Evolutionary conservation across 1,140 invertebrate genomes (phyloP).

Genomic region (Megalopta genalis): DNA sequence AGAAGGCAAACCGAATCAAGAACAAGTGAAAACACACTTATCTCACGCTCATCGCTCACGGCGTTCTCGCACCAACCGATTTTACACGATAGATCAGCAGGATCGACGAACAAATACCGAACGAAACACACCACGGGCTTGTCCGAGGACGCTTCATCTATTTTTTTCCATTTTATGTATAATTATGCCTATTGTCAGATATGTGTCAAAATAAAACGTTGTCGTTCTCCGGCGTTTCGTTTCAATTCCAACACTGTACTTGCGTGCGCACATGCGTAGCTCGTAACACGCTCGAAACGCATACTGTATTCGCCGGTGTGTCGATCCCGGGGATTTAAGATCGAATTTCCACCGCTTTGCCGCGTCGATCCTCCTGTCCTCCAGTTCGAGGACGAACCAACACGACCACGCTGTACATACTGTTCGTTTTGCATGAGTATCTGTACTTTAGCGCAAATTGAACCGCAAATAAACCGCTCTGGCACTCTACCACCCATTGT

Average conservation of each 20-base stretch:
- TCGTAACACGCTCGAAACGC: neutral
- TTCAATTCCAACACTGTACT: constrained; percentile 33
- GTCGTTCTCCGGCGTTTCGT: constrained; percentile 42
- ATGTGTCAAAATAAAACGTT: constrained; percentile 47
- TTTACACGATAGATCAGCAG: constrained; percentile 16
- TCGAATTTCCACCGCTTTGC: neutral
- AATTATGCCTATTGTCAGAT: constrained; percentile 32
- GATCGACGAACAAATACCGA: constrained; percentile 8
- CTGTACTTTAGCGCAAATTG: constrained; percentile 40
- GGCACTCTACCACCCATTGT: constrained; percentile 9
- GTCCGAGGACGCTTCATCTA: constrained; percentile 8
- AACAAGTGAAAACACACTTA: neutral
- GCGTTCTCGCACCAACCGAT: constrained; percentile 17
- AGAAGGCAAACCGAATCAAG: neutral
- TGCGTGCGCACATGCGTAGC: neutral
- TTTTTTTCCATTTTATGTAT: constrained; percentile 46
- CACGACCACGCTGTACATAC: constrained; percentile 29
- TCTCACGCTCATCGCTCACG: constrained; percentile 32
- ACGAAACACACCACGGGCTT: neutral
- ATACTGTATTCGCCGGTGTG: no score
- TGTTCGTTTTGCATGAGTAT: constrained; percentile 44
- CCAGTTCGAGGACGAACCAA: neutral
- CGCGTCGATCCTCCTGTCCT: constrained; percentile 16
- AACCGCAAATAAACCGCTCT: constrained; percentile 45
- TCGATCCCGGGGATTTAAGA: neutral